Conservation (phyloP, 1,140 invertebrate genomes). For the Drosophila tani region DNA sequence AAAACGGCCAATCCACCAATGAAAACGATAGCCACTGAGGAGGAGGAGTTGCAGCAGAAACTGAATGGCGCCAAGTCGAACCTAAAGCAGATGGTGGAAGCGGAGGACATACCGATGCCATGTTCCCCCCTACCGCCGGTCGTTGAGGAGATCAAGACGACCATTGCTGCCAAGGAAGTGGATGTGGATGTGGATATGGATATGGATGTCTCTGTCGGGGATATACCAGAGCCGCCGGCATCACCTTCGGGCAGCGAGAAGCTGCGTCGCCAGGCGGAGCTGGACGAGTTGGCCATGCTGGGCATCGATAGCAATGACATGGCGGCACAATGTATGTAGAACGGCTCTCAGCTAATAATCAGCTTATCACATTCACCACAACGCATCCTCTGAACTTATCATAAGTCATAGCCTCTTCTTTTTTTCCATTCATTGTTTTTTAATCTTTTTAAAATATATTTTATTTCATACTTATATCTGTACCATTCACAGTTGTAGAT, state of each 20-base stretch:
- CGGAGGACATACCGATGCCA: constrained; percentile 70
- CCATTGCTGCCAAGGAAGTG: constrained; percentile 9
- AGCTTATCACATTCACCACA: not conserved
- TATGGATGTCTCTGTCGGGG: constrained; percentile 22
- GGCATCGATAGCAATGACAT: constrained; percentile 90
- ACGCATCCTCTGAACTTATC: not conserved
- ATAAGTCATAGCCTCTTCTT: not conserved
- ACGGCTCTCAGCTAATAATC: not conserved
- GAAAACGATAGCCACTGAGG: constrained; percentile 17
- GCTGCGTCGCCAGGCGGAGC: constrained; percentile 85
- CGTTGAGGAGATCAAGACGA: constrained; percentile 9
- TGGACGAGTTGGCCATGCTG: constrained; percentile 89
- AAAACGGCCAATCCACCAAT: constrained; percentile 26
- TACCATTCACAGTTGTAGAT: constrained; percentile 48
- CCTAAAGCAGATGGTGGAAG: constrained; percentile 29
- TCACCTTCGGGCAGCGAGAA: constrained; percentile 79
- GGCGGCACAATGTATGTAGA: constrained; percentile 86
- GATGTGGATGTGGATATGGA: constrained; percentile 33
- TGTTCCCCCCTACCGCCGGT: constrained; percentile 25
- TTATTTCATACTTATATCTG: constrained; percentile 20
- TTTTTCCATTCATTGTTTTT: not conserved
- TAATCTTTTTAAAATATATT: not conserved
- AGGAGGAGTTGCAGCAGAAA: constrained; percentile 17
- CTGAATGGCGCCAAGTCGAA: constrained; percentile 44
- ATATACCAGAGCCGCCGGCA: constrained; percentile 69